Evolutionary conservation across 1,140 invertebrate genomes (phyloP).

Genomic region (Microvelia longipes): DNA sequence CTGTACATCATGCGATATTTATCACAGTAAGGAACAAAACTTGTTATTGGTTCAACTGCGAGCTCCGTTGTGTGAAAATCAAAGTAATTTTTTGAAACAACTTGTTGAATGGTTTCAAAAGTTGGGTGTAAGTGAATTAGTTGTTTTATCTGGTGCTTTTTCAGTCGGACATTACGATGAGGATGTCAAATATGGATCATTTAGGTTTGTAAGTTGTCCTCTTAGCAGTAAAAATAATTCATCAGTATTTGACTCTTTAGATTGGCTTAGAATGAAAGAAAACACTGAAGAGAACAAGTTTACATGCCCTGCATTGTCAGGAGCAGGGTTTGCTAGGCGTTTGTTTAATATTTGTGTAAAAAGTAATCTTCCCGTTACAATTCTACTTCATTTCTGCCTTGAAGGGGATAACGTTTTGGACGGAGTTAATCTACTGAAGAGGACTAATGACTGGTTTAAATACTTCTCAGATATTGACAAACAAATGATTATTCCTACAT

Average conservation of each 20-base stretch:
- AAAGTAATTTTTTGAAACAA: constrained; percentile 3
- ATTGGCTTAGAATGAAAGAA: constrained; percentile 11
- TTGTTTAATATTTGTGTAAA: constrained; percentile 28
- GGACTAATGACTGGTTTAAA: constrained; percentile 28
- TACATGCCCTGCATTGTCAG: constrained; percentile 22
- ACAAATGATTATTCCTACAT: constrained; percentile 12
- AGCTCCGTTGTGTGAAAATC: constrained; percentile 32
- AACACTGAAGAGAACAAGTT: constrained; percentile 10
- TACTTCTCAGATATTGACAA: constrained; percentile 17
- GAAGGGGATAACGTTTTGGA: constrained; percentile 34
- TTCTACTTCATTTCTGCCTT: constrained; percentile 31
- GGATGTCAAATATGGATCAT: constrained; percentile 30
- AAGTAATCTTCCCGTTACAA: constrained; percentile 21
- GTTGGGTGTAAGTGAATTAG: constrained; percentile 29
- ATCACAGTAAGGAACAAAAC: constrained; percentile 25
- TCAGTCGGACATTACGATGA: constrained; percentile 32
- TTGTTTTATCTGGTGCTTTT: constrained; percentile 34
- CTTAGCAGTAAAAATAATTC: not conserved
- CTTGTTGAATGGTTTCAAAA: constrained; percentile 18
- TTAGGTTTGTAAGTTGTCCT: constrained; percentile 21
- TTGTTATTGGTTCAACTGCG: constrained; percentile 34
- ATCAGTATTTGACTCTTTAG: not conserved
- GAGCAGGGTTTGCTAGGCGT: constrained; percentile 33
- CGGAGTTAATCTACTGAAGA: constrained; percentile 25
- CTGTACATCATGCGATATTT: constrained; percentile 31